Base-by-base conservation (phyloP, 2,888 invertebrate species). In the Lissocephala sabroskyi region DNA sequence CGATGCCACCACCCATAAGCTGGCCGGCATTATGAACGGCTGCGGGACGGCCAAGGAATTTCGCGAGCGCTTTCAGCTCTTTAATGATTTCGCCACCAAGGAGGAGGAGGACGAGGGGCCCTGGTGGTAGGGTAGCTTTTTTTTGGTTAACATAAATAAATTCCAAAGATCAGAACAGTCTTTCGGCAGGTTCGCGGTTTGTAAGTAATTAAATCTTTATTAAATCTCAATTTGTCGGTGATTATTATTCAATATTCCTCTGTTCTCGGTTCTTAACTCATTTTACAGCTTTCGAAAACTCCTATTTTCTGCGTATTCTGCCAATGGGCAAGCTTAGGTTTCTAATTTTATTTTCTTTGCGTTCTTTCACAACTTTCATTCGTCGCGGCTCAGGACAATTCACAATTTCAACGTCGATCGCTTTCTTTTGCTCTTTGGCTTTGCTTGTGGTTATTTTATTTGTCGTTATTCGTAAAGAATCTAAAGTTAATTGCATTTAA, bases 161-260 rank as follows among this genome's bases (percentile, higher is more conserved):
- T n/a, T n/a, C n/a, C n/a, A n/a, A n/a, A n/a, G n/a, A n/a, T n/a
- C n/a, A n/a, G n/a, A n/a, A n/a, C n/a, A n/a, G n/a, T n/a, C n/a
- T n/a, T n/a, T n/a, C n/a, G n/a, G n/a, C n/a, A n/a, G n/a, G n/a
- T n/a, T n/a, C n/a, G n/a, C n/a, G n/a, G 36, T 55, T 67, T 71
- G 57, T 57, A 71, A 75, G 68, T 71, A 71, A 71, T 75, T 71
- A 75, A 71, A 71, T 71, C 64, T 71, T 71, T 71, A 71, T 71
- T 71, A 71, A 71, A 75, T 71, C 73, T 71, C 68, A 70, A 70
- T 70, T 70, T 75, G 50, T 61, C 71, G 68, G 68, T 65, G 63
- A 75, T 75, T 79, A 73, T 78, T 62, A 71, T 79, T 70, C 67
- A 79, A 78, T 79, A 78, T 77, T 73, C 55, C 60, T 60, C 40